A percentile compares a stretch with the other conserved stretches of the same genome.
Conservation (phyloP, 2,113 vertebrate species). For the Lichenostomus cassidix region DNA sequence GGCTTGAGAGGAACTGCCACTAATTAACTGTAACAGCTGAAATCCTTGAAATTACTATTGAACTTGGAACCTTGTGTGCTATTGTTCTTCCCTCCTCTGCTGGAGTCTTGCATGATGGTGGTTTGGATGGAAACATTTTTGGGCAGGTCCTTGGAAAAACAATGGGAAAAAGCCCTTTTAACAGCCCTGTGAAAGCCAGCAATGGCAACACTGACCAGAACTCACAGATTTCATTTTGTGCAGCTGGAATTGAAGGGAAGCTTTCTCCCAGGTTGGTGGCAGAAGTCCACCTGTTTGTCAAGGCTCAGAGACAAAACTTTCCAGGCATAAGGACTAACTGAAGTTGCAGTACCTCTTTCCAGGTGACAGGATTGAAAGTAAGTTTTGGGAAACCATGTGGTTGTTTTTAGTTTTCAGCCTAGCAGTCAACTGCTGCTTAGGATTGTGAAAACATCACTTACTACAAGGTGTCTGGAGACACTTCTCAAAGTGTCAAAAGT, state of each 20-base stretch:
- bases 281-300: slow-evolving; percentile 26
- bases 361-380: slow-evolving; percentile 24
- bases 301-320: not conserved
- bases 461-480: not conserved
- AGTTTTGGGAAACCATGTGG: not conserved
- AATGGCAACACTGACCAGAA: slow-evolving; percentile 57
- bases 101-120: slow-evolving; percentile 55
- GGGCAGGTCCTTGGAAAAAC: slow-evolving; percentile 61
- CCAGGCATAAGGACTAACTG: not conserved
- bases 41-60: slow-evolving; percentile 63
- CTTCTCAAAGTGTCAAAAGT: not conserved
- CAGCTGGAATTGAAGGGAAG: slow-evolving; percentile 56
- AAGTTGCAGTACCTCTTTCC: slow-evolving; percentile 9
- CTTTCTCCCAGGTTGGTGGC: slow-evolving; percentile 5
- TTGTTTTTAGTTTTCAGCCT: not conserved
- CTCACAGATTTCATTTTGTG: slow-evolving; percentile 46
- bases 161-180: slow-evolving; percentile 49
- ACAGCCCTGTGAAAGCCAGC: slow-evolving; percentile 34
- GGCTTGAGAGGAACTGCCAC: slow-evolving; percentile 8
- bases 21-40: slow-evolving; percentile 44
- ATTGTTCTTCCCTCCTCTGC: slow-evolving; percentile 50
- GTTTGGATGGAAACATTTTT: slow-evolving; percentile 67
- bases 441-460: not conserved
- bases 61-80: slow-evolving; percentile 54
- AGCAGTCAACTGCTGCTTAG: not conserved